Base-by-base conservation (phyloP, 2,797 vertebrate species). In the Netta rufina region DNA sequence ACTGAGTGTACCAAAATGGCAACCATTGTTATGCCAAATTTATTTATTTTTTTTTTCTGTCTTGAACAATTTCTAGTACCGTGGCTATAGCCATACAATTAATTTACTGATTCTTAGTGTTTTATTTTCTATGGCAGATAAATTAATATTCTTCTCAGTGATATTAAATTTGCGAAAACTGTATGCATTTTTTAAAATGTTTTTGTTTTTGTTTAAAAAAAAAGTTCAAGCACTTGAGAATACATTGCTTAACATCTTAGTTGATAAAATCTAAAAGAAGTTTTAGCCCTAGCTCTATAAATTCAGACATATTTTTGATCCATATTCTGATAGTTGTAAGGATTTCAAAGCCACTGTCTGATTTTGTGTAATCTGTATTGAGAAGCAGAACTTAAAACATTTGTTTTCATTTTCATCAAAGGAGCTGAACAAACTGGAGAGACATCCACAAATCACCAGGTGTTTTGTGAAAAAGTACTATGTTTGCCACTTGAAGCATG, bases 381-480 rank as follows among this genome's bases (percentile, higher is more conserved):
- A 56, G 41, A 71, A 94, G 65, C 14, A 67, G 6, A 76, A 93
- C 43, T 79, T 39, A 36, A 84, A 70, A 28, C 10, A 45, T 72
- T 41, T 64, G 9, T 30, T 74, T 89, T 87, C 4, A 30, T 93
- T 93, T 92, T 72, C 62, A 36, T 72, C 45, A 78, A 67, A 84
- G 20, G 32, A 75, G 9, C 36, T 33, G 6, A 25, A 65, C 6
- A 43, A 49, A 43, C 51, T 36, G 24, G 21, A 53, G 30, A 14
- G 32, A 77, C 13, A 69, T 39, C 4, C 2, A 13, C 30, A 16
- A 72, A 41, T 70, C 25, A 61, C 74, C 33, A 47, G 11, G 36
- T 72, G 10, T 74, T 83, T 83, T 58, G 20, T 72, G 69, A 60
- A 54, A 30, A 92, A 51, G 8, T 43, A 24, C 16, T 45, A 9